These are phyloP conservation scores for Oegoconia quadripuncta DNA, from an alignment of 2,888 invertebrate genomes.

Conservation along the genomic window DNA sequence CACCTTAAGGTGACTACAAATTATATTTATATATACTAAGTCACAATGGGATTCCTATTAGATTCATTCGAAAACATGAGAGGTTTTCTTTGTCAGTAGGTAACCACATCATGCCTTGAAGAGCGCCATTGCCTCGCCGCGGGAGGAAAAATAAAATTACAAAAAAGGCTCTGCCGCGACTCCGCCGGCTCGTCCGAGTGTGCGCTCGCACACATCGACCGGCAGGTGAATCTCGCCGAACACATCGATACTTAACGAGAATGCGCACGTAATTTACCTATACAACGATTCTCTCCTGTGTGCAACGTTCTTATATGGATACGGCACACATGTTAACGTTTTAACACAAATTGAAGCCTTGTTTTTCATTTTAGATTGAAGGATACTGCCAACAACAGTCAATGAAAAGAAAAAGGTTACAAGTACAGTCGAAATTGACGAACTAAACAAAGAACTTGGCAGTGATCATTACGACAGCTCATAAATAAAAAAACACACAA, in stretches of 20 bases:
- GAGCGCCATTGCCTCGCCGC: conserved; percentile 47
- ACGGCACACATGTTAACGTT: conserved; percentile 31
- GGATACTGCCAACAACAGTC: conserved; percentile 2
- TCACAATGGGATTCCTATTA: conserved; percentile 22
- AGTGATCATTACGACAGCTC: background rate
- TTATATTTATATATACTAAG: background rate
- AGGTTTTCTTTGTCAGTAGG: conserved; percentile 31
- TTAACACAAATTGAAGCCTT: conserved; percentile 25
- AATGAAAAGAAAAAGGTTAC: background rate
- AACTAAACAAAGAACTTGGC: background rate
- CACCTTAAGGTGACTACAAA: background rate
- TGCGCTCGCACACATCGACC: conserved; percentile 48
- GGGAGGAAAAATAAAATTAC: conserved; percentile 72
- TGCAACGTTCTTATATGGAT: conserved; percentile 12
- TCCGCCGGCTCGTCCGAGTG: conserved; percentile 42
- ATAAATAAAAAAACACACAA: conserved; percentile 4
- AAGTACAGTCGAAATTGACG: background rate
- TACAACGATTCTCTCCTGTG: conserved; percentile 34
- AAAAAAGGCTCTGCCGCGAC: conserved; percentile 64
- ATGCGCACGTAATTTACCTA: conserved; percentile 55
- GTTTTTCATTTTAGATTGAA: conserved; percentile 14
- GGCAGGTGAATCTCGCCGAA: conserved; percentile 39
- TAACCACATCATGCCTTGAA: conserved; percentile 24
- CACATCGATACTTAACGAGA: conserved; percentile 46
- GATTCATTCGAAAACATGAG: conserved; percentile 24